Evolutionary conservation across 2,888 invertebrate species (phyloP).

Genomic region (Itoplectis maculator): DNA sequence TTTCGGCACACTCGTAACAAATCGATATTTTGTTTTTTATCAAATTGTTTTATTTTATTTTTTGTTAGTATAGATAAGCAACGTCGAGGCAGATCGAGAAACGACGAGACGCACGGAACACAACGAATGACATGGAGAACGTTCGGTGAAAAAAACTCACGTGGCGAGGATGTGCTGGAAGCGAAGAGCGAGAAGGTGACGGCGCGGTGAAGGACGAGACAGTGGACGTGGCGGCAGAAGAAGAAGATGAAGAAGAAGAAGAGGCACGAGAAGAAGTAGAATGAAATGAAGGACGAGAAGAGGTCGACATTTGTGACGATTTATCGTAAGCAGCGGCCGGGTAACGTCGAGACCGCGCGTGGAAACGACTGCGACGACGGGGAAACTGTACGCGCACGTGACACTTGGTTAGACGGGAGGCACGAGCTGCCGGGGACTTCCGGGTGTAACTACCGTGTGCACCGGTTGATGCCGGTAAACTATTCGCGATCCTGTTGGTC

Average conservation of each 20-base stretch:
- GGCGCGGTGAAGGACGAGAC: conserved; percentile 3
- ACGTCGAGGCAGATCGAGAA: background rate
- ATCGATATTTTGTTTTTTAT: background rate
- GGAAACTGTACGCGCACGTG: conserved; percentile 73
- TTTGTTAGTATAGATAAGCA: background rate
- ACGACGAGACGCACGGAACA: background rate
- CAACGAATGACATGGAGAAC: background rate
- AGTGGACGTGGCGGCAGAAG: conserved; percentile 7
- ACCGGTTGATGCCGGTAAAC: conserved; percentile 81
- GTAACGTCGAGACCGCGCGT: conserved; percentile 7
- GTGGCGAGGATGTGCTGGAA: conserved; percentile 45
- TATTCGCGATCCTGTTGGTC: conserved; percentile 80
- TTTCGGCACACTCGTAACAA: background rate
- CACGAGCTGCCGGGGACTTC: conserved; percentile 39
- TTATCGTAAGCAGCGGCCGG: conserved; percentile 11
- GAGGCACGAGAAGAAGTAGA: conserved; percentile 5
- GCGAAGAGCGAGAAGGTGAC: conserved; percentile 41
- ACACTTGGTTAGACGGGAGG: conserved; percentile 42
- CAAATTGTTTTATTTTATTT: background rate
- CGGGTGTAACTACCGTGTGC: conserved; percentile 75
- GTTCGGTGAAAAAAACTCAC: conserved; percentile 49
- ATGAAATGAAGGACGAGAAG: no score
- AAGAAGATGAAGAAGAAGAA: conserved; percentile 5
- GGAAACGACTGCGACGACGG: no score
- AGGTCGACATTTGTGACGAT: conserved; percentile 41